phyloP scores from a whole-genome alignment of 2,797 vertebrate species.

The Merluccius polli region DNA sequence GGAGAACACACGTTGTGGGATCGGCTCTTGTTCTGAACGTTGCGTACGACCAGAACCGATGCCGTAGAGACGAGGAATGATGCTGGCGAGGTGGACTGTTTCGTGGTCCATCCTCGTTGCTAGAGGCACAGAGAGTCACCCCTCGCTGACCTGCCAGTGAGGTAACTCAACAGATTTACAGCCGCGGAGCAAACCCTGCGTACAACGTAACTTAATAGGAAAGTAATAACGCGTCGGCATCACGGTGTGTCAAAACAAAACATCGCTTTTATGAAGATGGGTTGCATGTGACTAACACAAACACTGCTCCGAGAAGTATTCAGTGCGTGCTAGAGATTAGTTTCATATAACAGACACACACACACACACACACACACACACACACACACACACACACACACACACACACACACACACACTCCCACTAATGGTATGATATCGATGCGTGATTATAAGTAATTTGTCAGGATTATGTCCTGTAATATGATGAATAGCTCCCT shows the following conservation, averaged over 20 bases:
- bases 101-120: background rate
- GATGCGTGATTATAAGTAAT: background rate
- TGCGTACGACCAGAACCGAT: background rate
- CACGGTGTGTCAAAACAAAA: background rate
- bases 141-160: too few relatives aligned
- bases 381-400: background rate
- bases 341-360: background rate
- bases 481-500: slow-evolving; percentile 14
- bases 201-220: background rate
- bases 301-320: background rate
- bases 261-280: background rate
- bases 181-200: background rate
- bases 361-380: too few relatives aligned
- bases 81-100: background rate
- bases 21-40: background rate
- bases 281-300: too few relatives aligned
- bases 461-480: background rate
- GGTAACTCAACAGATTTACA: background rate
- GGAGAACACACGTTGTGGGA: background rate
- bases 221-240: background rate
- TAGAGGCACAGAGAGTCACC: background rate
- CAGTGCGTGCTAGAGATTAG: too few relatives aligned
- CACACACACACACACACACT: background rate
- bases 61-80: too few relatives aligned
- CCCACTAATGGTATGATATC: background rate